These are phyloP conservation scores for Eurytoma adleriae DNA, from an alignment of 2,888 invertebrate species.

Conservation along the genomic window DNA sequence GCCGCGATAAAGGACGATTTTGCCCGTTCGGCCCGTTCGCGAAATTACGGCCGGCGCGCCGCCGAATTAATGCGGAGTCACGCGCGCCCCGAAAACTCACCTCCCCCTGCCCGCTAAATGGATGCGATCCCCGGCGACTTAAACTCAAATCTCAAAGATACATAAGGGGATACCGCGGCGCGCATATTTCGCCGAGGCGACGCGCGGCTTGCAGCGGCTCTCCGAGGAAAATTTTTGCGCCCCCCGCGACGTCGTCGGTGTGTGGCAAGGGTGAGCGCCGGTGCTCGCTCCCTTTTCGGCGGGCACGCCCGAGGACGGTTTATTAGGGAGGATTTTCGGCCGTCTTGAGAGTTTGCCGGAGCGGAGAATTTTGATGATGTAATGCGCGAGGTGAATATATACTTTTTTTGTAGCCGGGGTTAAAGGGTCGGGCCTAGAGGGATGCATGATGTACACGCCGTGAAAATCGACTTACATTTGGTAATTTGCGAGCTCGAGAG, in stretches of 20 bases:
- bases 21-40: conserved; percentile 30
- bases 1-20: conserved; percentile 51
- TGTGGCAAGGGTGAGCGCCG: background rate
- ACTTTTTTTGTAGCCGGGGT: background rate
- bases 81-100: conserved; percentile 30
- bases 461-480: conserved; percentile 34
- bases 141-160: conserved; percentile 57
- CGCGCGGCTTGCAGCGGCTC: no score
- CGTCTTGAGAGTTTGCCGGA: conserved; percentile 7
- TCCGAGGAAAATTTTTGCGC: background rate
- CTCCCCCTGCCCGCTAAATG: conserved; percentile 32
- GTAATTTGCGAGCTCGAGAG: conserved; percentile 3
- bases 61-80: conserved; percentile 57
- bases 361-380: conserved; percentile 27
- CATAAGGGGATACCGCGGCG: conserved; percentile 30
- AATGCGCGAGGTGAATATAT: conserved; percentile 10
- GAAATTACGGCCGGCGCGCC: conserved; percentile 33
- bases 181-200: background rate
- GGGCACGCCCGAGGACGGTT: conserved; percentile 4
- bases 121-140: conserved; percentile 51
- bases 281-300: background rate
- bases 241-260: background rate
- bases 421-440: background rate
- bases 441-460: conserved; percentile 9
- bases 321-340: conserved; percentile 43